Evolutionary conservation across 2,113 vertebrate species (phyloP).

Genomic region (Opisthocomus hoazin): DNA sequence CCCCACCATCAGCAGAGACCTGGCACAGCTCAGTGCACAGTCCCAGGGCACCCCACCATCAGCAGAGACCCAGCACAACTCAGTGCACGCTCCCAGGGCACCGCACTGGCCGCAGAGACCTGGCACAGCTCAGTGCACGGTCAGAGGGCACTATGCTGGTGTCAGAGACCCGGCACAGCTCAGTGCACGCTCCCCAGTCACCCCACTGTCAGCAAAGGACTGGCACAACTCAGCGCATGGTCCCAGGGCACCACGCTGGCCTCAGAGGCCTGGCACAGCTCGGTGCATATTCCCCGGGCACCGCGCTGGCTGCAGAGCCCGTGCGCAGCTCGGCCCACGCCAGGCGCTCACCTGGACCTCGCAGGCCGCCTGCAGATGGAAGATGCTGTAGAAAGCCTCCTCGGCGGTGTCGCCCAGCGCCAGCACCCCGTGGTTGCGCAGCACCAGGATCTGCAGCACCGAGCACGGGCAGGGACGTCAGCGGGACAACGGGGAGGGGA

Average conservation of each 20-base stretch:
- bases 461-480: background rate
- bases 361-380: conserved; percentile 93
- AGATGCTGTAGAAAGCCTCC: conserved; percentile 94
- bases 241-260: fast-evolving
- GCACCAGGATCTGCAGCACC: conserved; percentile 83
- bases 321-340: fast-evolving
- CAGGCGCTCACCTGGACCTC: conserved; percentile 85
- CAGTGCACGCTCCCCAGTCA: fast-evolving
- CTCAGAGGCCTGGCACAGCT: fast-evolving
- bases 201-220: fast-evolving
- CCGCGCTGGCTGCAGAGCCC: background rate
- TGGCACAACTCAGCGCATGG: fast-evolving
- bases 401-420: conserved; percentile 92
- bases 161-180: background rate
- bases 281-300: no score
- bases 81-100: background rate
- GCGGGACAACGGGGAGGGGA: fast-evolving
- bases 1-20: fast-evolving
- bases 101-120: fast-evolving
- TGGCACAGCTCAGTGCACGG: background rate
- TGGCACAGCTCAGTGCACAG: background rate
- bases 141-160: fast-evolving
- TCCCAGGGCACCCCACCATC: fast-evolving
- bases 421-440: conserved; percentile 94
- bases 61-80: background rate